Evolutionary conservation across 2,797 vertebrate genomes (phyloP).

Genomic region (Enteromius argenteus): DNA sequence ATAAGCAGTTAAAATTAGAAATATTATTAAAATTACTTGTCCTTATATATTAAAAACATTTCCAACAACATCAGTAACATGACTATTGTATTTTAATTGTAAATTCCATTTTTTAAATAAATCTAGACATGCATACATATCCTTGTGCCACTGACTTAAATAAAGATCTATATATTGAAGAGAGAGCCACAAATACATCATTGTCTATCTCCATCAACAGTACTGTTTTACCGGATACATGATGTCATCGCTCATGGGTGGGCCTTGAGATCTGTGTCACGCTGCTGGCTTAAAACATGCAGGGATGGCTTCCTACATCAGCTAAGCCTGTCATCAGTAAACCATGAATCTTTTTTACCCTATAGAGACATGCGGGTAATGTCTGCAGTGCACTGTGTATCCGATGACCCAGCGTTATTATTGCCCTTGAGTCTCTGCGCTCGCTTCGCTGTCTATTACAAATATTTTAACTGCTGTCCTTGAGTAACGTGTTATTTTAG

Average conservation of each 20-base stretch:
- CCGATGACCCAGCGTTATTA: conserved; percentile 14
- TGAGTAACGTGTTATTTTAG: conserved; percentile 38
- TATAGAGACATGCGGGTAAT: conserved; percentile 22
- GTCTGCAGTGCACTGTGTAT: conserved; percentile 12
- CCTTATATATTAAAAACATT: neutral
- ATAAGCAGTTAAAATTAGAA: neutral
- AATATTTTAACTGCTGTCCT: conserved; percentile 49
- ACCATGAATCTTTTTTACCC: conserved; percentile 15
- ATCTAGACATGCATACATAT: neutral
- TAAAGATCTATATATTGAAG: neutral
- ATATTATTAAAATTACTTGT: neutral
- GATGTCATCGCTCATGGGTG: neutral
- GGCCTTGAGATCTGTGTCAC: neutral
- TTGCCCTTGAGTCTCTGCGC: conserved; percentile 19
- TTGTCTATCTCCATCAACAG: neutral
- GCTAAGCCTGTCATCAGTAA: conserved; percentile 24
- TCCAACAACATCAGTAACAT: neutral
- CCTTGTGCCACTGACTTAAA: neutral
- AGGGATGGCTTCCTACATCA: neutral
- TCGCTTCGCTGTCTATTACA: conserved; percentile 15
- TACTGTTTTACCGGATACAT: neutral
- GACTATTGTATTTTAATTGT: neutral
- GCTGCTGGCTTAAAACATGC: conserved; percentile 8
- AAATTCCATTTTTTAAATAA: neutral
- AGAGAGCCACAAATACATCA: neutral